Conservation (phyloP, 1,140 invertebrate genomes). For the Neuroterus valhalla region DNA sequence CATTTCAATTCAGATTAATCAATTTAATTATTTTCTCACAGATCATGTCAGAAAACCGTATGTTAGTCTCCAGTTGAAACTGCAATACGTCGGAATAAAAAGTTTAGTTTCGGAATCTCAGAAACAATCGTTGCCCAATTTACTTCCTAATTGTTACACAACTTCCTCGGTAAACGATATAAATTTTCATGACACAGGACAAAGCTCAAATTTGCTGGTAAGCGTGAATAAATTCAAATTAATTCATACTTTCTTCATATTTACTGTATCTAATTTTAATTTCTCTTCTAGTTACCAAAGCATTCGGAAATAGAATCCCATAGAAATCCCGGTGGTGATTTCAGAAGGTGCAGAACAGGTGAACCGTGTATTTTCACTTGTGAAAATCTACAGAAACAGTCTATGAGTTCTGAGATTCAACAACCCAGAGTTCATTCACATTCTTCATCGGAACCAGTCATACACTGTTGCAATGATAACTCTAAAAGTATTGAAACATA, state of each 20-base stretch:
- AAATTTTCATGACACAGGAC: neutral
- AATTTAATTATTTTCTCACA: constrained; percentile 43
- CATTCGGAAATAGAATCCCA: constrained; percentile 53
- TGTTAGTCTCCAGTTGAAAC: constrained; percentile 57
- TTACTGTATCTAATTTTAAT: constrained; percentile 3
- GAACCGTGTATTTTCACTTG: neutral
- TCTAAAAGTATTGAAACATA: constrained; percentile 58
- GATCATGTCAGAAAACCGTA: constrained; percentile 50
- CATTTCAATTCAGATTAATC: constrained; percentile 34
- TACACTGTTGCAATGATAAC: constrained; percentile 43
- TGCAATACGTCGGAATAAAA: constrained; percentile 59
- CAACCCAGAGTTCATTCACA: constrained; percentile 33
- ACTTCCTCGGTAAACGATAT: neutral
- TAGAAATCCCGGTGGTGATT: constrained; percentile 61
- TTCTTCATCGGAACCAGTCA: constrained; percentile 34
- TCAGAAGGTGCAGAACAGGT: constrained; percentile 40
- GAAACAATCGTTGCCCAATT: constrained; percentile 31
- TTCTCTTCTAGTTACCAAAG: constrained; percentile 43
- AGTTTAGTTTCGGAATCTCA: constrained; percentile 39
- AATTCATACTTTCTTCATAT: neutral
- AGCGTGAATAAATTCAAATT: neutral
- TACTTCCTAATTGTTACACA: constrained; percentile 20
- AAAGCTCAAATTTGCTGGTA: constrained; percentile 5
- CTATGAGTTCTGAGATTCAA: constrained; percentile 36
- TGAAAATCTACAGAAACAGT: constrained; percentile 42